A percentile compares a stretch with the other conserved stretches of the same genome.
Conservation (phyloP, 2,113 vertebrate species). For the Cynoglossus semilaevis region DNA sequence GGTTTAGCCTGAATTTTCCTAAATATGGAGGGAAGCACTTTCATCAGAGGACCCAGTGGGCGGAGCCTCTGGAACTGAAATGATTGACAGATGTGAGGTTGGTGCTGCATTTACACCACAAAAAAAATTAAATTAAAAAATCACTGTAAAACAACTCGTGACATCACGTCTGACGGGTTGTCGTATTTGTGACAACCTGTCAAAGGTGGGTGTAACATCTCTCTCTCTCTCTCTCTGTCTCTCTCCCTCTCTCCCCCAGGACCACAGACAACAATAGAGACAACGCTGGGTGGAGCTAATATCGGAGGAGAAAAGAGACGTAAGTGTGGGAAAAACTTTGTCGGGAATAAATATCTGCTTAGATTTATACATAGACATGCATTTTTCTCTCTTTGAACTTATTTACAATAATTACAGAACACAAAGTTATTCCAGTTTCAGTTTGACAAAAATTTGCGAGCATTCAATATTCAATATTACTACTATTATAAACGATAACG, state of each 20-base stretch:
- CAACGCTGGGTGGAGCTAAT: not conserved
- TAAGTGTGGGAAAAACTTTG: constrained; percentile 64
- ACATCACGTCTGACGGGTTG: not conserved
- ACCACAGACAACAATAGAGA: not conserved
- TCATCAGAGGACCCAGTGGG: constrained; percentile 70
- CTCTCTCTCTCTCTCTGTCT: no score
- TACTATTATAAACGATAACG: constrained; percentile 75
- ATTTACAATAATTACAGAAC: constrained; percentile 85
- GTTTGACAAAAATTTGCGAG: constrained; percentile 76
- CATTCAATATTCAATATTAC: constrained; percentile 78
- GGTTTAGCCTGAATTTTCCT: constrained; percentile 13
- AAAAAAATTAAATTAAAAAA: not conserved
- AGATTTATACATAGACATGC: constrained; percentile 84
- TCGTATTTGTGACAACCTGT: no score
- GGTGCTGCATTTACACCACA: constrained; percentile 23
- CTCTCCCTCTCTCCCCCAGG: constrained; percentile 8
- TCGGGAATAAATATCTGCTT: constrained; percentile 76
- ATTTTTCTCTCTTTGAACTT: constrained; percentile 77
- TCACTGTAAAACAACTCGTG: not conserved
- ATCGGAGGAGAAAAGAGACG: constrained; percentile 2
- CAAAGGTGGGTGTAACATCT: no score
- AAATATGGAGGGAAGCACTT: constrained; percentile 80
- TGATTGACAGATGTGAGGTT: constrained; percentile 25
- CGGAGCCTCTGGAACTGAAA: constrained; percentile 60
- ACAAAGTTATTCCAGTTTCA: constrained; percentile 78